These are phyloP conservation scores for Lordiphosa mommai DNA, from an alignment of 1,140 invertebrate genomes.

Conservation along the genomic window DNA sequence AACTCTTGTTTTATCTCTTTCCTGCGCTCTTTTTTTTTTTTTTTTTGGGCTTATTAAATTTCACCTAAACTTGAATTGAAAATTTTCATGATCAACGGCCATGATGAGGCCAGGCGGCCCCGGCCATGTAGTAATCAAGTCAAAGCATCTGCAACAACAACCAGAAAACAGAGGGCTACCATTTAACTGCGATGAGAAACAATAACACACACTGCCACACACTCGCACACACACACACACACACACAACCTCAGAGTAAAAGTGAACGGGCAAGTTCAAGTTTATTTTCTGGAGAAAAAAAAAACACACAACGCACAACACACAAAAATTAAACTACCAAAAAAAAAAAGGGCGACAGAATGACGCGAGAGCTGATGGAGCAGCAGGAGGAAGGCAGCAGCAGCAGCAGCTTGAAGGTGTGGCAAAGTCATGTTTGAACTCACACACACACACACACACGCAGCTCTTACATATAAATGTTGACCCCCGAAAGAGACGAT, in stretches of 20 bases:
- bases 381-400: conserved; percentile 14
- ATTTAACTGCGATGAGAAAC: conserved; percentile 41
- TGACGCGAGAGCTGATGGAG: conserved; percentile 25
- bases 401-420: conserved; percentile 35
- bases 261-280: conserved; percentile 79
- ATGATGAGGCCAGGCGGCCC: conserved; percentile 38
- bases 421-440: conserved; percentile 22
- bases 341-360: conserved; percentile 62
- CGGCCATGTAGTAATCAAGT: conserved; percentile 32
- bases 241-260: conserved; percentile 51
- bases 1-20: neutral
- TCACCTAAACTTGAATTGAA: conserved; percentile 78
- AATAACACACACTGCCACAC: conserved; percentile 16
- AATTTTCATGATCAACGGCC: conserved; percentile 76
- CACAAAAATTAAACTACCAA: conserved; percentile 61
- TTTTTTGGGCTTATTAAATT: conserved; percentile 59
- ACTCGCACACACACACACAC: neutral
- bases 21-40: neutral
- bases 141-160: conserved; percentile 20
- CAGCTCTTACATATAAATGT: conserved; percentile 9
- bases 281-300: conserved; percentile 66
- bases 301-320: conserved; percentile 35
- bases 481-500: conserved; percentile 60
- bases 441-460: conserved; percentile 16
- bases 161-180: conserved; percentile 15